These are phyloP conservation scores for Smutsia temminckii DNA, from an alignment of 2,797 vertebrate genomes.

Conservation along the genomic window DNA sequence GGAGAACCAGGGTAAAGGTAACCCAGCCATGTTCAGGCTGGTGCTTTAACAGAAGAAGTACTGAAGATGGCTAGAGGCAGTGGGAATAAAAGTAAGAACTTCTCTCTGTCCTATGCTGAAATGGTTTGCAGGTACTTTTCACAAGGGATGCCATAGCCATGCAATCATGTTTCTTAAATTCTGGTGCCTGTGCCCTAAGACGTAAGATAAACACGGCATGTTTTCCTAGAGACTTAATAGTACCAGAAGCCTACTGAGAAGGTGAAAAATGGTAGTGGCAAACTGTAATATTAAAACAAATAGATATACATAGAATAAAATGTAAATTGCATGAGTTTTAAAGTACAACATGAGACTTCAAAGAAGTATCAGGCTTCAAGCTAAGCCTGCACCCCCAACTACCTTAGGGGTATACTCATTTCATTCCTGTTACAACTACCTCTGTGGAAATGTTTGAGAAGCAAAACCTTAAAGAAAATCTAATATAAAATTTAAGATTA, in stretches of 20 bases:
- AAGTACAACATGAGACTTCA: not conserved
- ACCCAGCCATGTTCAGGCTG: not conserved
- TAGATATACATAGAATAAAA: not conserved
- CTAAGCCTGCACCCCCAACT: not conserved
- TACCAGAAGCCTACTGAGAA: not conserved
- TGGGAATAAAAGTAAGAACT: not conserved
- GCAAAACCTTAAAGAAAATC: not conserved
- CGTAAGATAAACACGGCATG: not conserved
- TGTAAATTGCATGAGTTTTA: constrained; percentile 12
- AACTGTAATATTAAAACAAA: constrained; percentile 24
- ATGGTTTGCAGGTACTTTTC: not conserved
- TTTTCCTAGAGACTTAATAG: not conserved
- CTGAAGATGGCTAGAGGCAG: not conserved
- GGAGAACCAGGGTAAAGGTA: not conserved
- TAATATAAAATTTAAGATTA: not conserved
- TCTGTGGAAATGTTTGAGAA: not conserved
- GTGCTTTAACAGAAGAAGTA: not conserved
- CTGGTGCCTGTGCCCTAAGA: not conserved
- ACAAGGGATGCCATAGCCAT: not conserved
- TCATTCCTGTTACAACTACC: not conserved
- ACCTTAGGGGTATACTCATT: not conserved
- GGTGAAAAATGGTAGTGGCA: not conserved
- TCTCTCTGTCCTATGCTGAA: not conserved
- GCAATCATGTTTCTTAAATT: not conserved
- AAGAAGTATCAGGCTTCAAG: not conserved